phyloP scores from a whole-genome alignment of 2,888 invertebrate species.

The Phalera bucephala region DNA sequence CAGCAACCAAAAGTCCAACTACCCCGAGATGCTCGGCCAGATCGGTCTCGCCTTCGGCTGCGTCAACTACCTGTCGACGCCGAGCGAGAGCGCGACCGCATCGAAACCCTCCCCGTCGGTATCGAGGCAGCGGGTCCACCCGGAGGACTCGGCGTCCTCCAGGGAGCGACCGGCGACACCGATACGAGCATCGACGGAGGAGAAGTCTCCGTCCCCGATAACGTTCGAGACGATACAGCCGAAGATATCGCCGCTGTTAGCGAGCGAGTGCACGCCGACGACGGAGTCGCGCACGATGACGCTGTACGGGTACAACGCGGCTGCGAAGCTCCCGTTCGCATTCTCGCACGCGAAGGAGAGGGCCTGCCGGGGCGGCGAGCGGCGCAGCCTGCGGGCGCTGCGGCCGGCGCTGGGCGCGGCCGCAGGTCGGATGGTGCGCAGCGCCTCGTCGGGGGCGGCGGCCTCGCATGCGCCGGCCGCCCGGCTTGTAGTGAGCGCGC shows the following conservation, averaged over 20 bases:
- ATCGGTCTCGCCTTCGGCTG: constrained; percentile 80
- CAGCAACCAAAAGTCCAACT: constrained; percentile 79
- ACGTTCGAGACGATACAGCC: constrained; percentile 62
- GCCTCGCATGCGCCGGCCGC: constrained; percentile 64
- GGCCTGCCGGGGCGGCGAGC: constrained; percentile 20
- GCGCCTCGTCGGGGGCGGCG: constrained; percentile 77
- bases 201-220: constrained; percentile 64
- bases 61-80: constrained; percentile 75
- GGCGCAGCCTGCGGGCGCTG: constrained; percentile 47
- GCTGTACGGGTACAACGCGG: constrained; percentile 78
- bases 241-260: constrained; percentile 72
- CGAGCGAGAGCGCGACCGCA: constrained; percentile 43
- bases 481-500: constrained; percentile 62
- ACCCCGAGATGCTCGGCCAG: constrained; percentile 80
- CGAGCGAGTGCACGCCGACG: constrained; percentile 63
- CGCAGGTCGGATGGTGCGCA: constrained; percentile 79
- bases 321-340: constrained; percentile 75
- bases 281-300: constrained; percentile 73
- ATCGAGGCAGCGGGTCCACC: constrained; percentile 69
- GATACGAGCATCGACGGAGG: constrained; percentile 63
- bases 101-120: constrained; percentile 41
- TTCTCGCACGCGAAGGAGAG: constrained; percentile 67
- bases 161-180: constrained; percentile 57
- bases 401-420: constrained; percentile 41
- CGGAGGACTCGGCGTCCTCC: constrained; percentile 65